Percentiles rank a stretch among this genome's conserved stretches.
phyloP scores from a whole-genome alignment of 2,113 vertebrate genomes.

The Pollachius pollachius region DNA sequence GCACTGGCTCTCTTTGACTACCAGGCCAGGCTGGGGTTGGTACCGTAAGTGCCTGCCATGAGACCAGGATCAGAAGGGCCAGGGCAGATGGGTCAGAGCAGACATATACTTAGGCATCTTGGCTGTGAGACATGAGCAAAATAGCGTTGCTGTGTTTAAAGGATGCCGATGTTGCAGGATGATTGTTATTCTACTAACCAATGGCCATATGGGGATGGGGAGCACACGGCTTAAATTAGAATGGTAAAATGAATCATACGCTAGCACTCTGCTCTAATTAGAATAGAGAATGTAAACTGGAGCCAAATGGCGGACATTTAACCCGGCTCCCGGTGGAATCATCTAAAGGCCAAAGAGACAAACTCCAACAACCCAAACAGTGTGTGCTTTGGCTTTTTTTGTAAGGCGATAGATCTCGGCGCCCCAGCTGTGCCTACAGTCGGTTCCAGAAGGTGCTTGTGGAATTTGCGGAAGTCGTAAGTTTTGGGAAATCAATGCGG shows the following conservation, averaged over 20 bases:
- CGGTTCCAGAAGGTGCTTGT: neutral
- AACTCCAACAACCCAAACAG: slow-evolving; percentile 26
- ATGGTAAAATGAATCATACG: slow-evolving; percentile 45
- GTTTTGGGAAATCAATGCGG: slow-evolving; percentile 20
- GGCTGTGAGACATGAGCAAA: neutral
- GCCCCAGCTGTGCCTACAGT: neutral
- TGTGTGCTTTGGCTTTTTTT: neutral
- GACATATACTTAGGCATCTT: neutral
- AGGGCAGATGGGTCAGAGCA: neutral
- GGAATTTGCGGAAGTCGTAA: neutral
- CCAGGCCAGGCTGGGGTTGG: slow-evolving; percentile 22
- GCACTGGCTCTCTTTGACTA: slow-evolving; percentile 27
- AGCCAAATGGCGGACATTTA: slow-evolving; percentile 50
- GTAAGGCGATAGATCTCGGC: neutral
- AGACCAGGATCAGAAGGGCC: slow-evolving; percentile 12
- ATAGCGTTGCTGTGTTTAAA: slow-evolving; percentile 8
- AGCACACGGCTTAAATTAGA: slow-evolving; percentile 30
- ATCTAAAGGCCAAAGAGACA: slow-evolving; percentile 52
- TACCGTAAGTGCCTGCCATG: slow-evolving; percentile 26
- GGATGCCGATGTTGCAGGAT: neutral
- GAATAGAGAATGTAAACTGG: slow-evolving; percentile 39
- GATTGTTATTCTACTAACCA: slow-evolving; percentile 29
- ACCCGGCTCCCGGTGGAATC: slow-evolving; percentile 40
- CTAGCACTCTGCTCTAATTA: slow-evolving; percentile 39
- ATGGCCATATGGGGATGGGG: slow-evolving; percentile 25